phyloP scores from a whole-genome alignment of 2,888 invertebrate species.

The Anorthoa munda region DNA sequence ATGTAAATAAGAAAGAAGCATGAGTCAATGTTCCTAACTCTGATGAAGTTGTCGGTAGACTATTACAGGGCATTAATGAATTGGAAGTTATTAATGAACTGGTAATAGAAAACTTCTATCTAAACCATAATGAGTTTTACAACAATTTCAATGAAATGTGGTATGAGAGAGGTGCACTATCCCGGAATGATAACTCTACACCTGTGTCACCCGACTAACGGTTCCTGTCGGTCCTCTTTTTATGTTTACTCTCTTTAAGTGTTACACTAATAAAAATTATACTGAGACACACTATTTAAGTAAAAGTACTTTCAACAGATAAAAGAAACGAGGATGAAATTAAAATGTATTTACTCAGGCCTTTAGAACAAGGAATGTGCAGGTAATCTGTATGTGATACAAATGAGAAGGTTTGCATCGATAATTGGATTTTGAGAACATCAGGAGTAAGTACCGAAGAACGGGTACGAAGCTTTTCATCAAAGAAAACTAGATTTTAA shows the following conservation, averaged over 20 bases:
- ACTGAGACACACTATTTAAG: conserved; percentile 30
- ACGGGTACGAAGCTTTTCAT: background rate
- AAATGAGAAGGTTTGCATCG: background rate
- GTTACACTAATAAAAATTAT: conserved; percentile 48
- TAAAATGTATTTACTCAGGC: conserved; percentile 26
- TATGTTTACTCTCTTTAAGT: conserved; percentile 74
- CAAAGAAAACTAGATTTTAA: conserved; percentile 30
- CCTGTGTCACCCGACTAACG: conserved; percentile 75
- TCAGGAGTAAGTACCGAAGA: background rate
- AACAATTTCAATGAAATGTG: conserved; percentile 58
- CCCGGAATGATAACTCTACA: conserved; percentile 68
- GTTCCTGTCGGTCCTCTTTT: conserved; percentile 71
- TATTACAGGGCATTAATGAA: conserved; percentile 28
- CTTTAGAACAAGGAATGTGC: conserved; percentile 7
- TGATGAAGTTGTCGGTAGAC: conserved; percentile 45
- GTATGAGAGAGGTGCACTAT: conserved; percentile 63
- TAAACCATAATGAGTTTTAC: conserved; percentile 16
- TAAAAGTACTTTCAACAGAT: conserved; percentile 37
- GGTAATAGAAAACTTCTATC: conserved; percentile 19
- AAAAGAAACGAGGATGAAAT: conserved; percentile 21
- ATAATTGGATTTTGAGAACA: background rate
- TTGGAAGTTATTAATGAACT: conserved; percentile 22
- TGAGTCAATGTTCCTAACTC: conserved; percentile 39
- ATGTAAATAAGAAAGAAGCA: conserved; percentile 71
- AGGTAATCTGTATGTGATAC: conserved; percentile 8